Conservation (phyloP, 2,113 vertebrate genomes). For the Otolemur garnettii region DNA sequence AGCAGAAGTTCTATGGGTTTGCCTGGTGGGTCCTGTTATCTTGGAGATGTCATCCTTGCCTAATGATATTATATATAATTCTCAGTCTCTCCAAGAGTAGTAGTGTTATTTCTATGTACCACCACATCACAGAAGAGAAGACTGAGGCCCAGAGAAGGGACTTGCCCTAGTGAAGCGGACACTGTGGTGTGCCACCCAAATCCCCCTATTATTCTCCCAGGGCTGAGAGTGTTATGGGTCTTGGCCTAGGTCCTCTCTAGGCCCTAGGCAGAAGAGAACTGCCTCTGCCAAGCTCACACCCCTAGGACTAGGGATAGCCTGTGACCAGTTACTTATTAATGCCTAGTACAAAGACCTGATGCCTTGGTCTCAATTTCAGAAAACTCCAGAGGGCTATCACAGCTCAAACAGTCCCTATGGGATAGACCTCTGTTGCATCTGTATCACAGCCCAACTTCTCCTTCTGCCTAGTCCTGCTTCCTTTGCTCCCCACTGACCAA, state of each 20-base stretch:
- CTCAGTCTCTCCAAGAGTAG: neutral
- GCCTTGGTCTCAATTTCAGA: neutral
- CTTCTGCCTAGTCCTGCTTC: neutral
- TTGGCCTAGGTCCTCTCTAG: neutral
- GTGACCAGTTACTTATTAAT: neutral
- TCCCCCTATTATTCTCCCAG: neutral
- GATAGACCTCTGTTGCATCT: neutral
- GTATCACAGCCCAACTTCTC: neutral
- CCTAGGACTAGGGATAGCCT: neutral
- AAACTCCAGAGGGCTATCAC: neutral
- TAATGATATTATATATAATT: neutral
- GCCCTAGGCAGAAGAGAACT: neutral
- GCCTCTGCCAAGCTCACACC: neutral
- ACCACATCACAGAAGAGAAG: conserved; percentile 1
- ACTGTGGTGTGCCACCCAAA: neutral
- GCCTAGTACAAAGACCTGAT: neutral
- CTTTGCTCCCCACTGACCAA: neutral
- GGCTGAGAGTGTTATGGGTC: neutral
- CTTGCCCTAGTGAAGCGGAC: neutral
- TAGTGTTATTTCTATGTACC: neutral
- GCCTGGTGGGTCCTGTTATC: neutral
- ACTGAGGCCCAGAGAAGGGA: neutral
- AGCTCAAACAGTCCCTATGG: neutral
- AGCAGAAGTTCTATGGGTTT: neutral
- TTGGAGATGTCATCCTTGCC: neutral